These are phyloP conservation scores for Columba janthina DNA, from an alignment of 2,113 vertebrate genomes.

Conservation along the genomic window DNA sequence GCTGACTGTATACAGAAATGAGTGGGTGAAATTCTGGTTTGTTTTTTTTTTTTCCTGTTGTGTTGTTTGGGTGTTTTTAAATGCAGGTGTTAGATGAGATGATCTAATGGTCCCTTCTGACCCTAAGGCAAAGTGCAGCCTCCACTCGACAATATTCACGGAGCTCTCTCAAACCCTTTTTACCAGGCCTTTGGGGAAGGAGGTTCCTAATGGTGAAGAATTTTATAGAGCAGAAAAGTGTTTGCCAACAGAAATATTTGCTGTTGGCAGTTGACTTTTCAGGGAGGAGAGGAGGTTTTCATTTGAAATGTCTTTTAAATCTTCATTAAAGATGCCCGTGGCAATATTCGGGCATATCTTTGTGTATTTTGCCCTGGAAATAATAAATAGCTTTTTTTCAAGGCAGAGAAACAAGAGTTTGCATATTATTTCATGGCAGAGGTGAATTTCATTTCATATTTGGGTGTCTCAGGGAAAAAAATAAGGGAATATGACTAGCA, in stretches of 20 bases:
- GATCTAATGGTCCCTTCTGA: slow-evolving; percentile 59
- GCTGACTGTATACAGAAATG: neutral
- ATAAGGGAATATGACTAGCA: neutral
- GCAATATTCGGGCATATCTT: slow-evolving; percentile 11
- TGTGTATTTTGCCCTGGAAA: neutral
- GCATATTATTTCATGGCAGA: neutral
- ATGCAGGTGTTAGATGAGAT: slow-evolving; percentile 54
- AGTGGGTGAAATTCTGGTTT: neutral
- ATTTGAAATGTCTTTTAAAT: slow-evolving; percentile 40
- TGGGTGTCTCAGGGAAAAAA: neutral
- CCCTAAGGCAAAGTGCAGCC: neutral
- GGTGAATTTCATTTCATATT: neutral
- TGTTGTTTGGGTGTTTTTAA: neutral
- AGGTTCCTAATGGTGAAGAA: slow-evolving; percentile 29
- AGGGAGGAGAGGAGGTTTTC: neutral
- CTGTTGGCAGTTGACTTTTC: slow-evolving; percentile 36
- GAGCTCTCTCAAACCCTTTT: slow-evolving; percentile 31
- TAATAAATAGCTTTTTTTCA: neutral
- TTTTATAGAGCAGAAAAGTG: slow-evolving; percentile 51
- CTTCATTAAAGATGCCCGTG: slow-evolving; percentile 3
- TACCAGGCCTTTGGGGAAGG: slow-evolving; percentile 53
- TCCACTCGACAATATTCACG: neutral
- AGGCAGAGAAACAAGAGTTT: neutral
- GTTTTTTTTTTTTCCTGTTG: neutral
- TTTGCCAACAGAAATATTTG: slow-evolving; percentile 58